phyloP scores from a whole-genome alignment of 2,797 vertebrate species.

The Hirundo rustica region DNA sequence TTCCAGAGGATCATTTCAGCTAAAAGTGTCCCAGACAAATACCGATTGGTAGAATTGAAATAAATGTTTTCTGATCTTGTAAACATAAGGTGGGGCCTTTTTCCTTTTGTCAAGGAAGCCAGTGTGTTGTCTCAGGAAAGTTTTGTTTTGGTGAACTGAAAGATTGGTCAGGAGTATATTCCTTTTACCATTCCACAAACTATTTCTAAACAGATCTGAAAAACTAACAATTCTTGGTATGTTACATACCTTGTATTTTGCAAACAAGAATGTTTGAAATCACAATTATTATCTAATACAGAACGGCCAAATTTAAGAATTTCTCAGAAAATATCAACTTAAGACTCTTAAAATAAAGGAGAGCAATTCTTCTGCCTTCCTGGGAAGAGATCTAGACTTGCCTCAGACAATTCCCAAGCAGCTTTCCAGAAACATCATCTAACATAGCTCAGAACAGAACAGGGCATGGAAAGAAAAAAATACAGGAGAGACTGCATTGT shows the following conservation, averaged over 20 bases:
- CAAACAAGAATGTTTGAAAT: neutral
- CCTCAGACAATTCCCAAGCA: neutral
- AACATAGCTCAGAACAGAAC: neutral
- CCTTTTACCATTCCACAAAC: neutral
- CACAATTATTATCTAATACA: neutral
- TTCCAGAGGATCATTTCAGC: slow-evolving; percentile 12
- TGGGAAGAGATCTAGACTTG: neutral
- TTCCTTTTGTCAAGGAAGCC: neutral
- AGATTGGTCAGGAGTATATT: neutral
- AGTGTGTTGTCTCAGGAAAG: neutral
- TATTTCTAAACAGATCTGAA: neutral
- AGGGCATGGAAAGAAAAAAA: neutral
- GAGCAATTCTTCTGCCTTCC: neutral
- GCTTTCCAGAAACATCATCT: neutral
- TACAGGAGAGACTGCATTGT: neutral
- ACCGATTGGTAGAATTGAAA: neutral
- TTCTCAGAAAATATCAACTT: neutral
- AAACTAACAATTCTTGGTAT: neutral
- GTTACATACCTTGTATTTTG: neutral
- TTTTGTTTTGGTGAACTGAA: neutral
- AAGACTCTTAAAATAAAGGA: neutral
- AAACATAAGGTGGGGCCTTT: neutral
- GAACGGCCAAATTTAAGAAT: neutral
- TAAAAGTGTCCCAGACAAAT: neutral
- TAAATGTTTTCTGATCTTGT: neutral